Conservation (phyloP, 2,888 invertebrate genomes). For the Lucinisca nassula region DNA sequence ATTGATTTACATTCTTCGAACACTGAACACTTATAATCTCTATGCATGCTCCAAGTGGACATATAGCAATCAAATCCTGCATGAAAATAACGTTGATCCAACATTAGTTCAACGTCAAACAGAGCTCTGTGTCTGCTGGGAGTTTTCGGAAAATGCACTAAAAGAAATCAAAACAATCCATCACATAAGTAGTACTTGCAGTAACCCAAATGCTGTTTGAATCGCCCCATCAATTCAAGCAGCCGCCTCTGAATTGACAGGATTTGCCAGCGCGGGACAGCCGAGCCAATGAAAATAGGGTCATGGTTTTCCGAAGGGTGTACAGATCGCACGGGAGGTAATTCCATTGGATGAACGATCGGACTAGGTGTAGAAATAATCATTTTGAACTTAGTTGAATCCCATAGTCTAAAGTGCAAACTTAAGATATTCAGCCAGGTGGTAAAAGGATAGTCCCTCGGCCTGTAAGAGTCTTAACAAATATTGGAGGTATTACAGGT, state of each 20-base stretch:
- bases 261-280: not conserved
- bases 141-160: too few species aligned
- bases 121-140: too few species aligned
- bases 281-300: not conserved
- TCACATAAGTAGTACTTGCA: not conserved
- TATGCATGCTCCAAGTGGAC: too few species aligned
- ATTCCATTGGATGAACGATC: not conserved
- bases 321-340: not conserved
- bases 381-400: not conserved
- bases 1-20: too few species aligned
- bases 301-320: not conserved
- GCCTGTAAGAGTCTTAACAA: not conserved
- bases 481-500: not conserved
- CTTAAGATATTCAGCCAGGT: not conserved
- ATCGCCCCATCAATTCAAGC: not conserved
- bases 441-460: slow-evolving; percentile 4
- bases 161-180: too few species aligned
- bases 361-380: not conserved
- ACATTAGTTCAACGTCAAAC: too few species aligned
- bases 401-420: not conserved
- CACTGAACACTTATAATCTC: too few species aligned
- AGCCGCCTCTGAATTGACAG: not conserved
- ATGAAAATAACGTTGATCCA: too few species aligned
- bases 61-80: too few species aligned
- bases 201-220: not conserved